Evolutionary conservation across 2,888 invertebrate genomes (phyloP).

Genomic region (Scaptodrosophila latifasciaeformis): DNA sequence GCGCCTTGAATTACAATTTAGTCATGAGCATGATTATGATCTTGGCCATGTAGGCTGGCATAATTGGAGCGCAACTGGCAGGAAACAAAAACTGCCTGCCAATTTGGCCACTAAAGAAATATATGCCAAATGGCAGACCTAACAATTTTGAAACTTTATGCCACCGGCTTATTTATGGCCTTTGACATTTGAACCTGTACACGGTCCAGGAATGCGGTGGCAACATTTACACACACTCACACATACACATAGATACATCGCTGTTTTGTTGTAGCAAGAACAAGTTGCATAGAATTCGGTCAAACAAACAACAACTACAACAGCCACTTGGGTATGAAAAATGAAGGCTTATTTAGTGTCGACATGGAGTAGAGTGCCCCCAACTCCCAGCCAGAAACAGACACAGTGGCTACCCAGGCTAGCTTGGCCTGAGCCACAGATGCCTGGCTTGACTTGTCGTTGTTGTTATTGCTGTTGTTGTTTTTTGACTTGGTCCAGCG

Average conservation of each 20-base stretch:
- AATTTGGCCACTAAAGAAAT: conserved; percentile 16
- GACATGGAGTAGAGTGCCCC: conserved; percentile 33
- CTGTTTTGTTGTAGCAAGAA: conserved; percentile 29
- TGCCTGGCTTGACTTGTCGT: too few species aligned
- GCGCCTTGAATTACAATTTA: conserved; percentile 54
- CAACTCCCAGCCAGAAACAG: neutral
- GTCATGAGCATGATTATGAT: too few species aligned
- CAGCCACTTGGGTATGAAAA: conserved; percentile 52
- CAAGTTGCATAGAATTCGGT: conserved; percentile 60
- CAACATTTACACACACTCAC: conserved; percentile 14
- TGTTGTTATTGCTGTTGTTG: too few species aligned
- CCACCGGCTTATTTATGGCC: conserved; percentile 58
- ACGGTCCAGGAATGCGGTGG: conserved; percentile 47
- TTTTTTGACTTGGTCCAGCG: too few species aligned
- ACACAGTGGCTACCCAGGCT: neutral
- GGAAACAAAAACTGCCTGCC: conserved; percentile 18
- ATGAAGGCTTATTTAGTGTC: conserved; percentile 69
- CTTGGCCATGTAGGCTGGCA: too few species aligned
- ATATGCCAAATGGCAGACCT: neutral
- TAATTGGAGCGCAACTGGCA: conserved; percentile 13
- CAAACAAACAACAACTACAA: conserved; percentile 27
- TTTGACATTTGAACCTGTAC: conserved; percentile 52
- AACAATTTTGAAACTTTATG: neutral
- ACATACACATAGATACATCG: conserved; percentile 15
- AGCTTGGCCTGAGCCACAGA: too few species aligned